Evolutionary conservation across 2,797 vertebrate species (phyloP).

Genomic region (Karalla daura): DNA sequence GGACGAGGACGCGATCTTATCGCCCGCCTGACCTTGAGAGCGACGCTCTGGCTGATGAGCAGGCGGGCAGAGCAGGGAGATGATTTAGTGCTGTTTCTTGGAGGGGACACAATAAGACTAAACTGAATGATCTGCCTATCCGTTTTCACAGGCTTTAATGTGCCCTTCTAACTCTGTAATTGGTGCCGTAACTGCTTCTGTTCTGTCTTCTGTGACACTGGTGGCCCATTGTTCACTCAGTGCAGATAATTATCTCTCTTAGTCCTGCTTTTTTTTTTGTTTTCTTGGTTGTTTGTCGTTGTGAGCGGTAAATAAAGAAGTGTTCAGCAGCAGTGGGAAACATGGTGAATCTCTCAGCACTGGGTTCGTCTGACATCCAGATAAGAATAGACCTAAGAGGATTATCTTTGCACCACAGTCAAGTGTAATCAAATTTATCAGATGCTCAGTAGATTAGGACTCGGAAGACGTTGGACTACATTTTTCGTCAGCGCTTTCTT

Average conservation of each 20-base stretch:
- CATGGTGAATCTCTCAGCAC: background rate
- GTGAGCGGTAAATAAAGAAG: conserved; percentile 29
- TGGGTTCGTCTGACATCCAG: conserved; percentile 16
- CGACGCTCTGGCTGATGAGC: background rate
- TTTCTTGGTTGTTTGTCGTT: no score
- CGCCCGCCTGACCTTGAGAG: background rate
- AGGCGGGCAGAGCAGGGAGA: conserved; percentile 19
- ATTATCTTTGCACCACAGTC: conserved; percentile 28
- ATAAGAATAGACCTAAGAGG: conserved; percentile 23
- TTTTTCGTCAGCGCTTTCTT: conserved; percentile 7
- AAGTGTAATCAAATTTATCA: conserved; percentile 23
- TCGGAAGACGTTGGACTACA: background rate
- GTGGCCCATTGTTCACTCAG: conserved; percentile 44
- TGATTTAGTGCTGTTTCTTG: conserved; percentile 57
- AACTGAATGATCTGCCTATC: conserved; percentile 48
- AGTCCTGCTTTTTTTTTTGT: conserved; percentile 13
- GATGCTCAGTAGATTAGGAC: conserved; percentile 12
- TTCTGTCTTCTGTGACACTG: conserved; percentile 39
- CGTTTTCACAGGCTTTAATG: conserved; percentile 59
- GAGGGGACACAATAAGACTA: conserved; percentile 48
- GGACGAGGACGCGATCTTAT: background rate
- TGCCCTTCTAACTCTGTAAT: conserved; percentile 44
- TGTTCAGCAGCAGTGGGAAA: conserved; percentile 26
- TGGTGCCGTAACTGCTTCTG: conserved; percentile 27
- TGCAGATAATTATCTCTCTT: conserved; percentile 45